Evolutionary conservation across 2,797 vertebrate species (phyloP).

Genomic region (Tauraco hartlaubi): DNA sequence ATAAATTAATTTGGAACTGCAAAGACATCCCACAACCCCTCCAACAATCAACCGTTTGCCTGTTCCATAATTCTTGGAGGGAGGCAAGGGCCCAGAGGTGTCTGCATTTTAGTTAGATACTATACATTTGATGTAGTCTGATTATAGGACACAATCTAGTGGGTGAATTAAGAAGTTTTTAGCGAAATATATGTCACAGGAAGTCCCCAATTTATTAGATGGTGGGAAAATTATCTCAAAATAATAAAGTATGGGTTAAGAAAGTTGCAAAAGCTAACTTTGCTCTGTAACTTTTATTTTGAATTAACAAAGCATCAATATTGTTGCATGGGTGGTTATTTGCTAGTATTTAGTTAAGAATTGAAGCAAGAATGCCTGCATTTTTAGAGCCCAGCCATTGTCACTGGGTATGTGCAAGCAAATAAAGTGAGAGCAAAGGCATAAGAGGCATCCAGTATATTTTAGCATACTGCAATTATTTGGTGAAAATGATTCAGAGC

Average conservation of each 20-base stretch:
- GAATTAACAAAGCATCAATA: neutral
- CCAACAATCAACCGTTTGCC: neutral
- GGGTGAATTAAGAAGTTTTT: neutral
- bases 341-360: neutral
- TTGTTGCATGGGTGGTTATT: neutral
- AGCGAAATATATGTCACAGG: neutral
- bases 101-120: neutral
- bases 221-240: neutral
- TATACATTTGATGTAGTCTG: neutral
- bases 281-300: neutral
- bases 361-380: neutral
- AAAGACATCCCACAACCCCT: neutral
- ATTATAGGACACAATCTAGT: neutral
- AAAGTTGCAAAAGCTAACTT: neutral
- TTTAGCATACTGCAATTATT: neutral
- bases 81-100: rapidly evolving
- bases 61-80: neutral
- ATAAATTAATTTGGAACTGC: neutral
- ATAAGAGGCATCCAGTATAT: neutral
- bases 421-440: neutral
- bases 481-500: neutral
- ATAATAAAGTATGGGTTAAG: neutral
- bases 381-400: neutral
- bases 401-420: neutral
- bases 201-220: neutral